phyloP scores from a whole-genome alignment of 2,888 invertebrate species.

The Amblyteles armatorius region DNA sequence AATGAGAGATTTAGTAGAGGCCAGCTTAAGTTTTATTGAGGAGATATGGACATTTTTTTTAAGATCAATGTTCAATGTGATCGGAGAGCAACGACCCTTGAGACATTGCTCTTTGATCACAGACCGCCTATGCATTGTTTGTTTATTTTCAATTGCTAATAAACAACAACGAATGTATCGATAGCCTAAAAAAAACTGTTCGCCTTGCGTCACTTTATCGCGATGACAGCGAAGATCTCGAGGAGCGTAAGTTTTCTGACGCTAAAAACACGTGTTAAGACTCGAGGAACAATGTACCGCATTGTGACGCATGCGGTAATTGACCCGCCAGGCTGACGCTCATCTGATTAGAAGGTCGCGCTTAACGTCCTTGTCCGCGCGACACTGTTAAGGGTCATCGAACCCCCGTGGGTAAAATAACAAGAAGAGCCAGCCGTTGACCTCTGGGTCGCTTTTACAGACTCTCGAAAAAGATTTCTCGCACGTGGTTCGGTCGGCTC shows the following conservation, averaged over 20 bases:
- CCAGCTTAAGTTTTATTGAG: not conserved
- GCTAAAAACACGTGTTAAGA: not conserved
- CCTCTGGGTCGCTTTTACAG: not conserved
- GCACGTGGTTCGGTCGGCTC: not conserved
- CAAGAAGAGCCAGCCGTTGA: not conserved
- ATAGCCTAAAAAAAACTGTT: not conserved
- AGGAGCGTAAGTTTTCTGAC: not conserved
- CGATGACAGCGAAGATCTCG: not conserved
- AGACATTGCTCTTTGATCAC: not conserved
- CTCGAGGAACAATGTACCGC: conserved; percentile 1
- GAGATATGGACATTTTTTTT: not conserved
- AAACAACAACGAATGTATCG: not conserved
- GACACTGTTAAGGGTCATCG: conserved; percentile 16
- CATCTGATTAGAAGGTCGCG: conserved; percentile 56
- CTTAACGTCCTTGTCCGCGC: conserved; percentile 49
- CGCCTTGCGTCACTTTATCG: not conserved
- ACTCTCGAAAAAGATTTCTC: conserved; percentile 6
- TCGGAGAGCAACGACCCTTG: not conserved
- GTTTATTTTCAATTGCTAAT: not conserved
- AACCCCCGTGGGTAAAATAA: not conserved
- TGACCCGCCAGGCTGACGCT: conserved; percentile 44
- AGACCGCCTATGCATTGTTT: not conserved
- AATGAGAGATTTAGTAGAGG: not conserved
- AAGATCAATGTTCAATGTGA: not conserved
- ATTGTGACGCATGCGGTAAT: conserved; percentile 52